Percentiles rank a stretch among this genome's conserved stretches.
phyloP scores from a whole-genome alignment of 2,113 vertebrate genomes.

The Tyto alba region DNA sequence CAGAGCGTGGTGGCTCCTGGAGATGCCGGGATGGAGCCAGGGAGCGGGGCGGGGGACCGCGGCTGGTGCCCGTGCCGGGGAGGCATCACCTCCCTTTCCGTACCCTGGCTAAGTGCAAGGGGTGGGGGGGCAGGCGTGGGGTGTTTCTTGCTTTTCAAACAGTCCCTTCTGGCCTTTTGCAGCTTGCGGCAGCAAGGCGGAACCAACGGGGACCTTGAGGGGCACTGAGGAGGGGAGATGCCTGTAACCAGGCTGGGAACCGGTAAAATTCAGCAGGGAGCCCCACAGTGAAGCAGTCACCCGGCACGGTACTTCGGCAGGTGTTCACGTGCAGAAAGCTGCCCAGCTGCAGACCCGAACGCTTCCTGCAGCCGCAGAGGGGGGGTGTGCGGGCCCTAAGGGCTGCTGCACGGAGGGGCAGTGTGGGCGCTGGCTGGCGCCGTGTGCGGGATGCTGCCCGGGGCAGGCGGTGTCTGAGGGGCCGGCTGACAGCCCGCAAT shows the following conservation, averaged over 20 bases:
- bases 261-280: no score
- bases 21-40: neutral
- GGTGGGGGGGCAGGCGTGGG: neutral
- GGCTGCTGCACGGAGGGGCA: neutral
- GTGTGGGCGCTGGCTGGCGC: neutral
- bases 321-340: no score
- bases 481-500: slow-evolving; percentile 33
- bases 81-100: neutral
- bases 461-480: neutral
- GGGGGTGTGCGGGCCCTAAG: neutral
- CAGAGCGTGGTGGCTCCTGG: rapidly evolving
- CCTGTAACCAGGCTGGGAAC: neutral
- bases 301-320: neutral
- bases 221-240: neutral
- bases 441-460: neutral
- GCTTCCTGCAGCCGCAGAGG: neutral
- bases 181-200: neutral
- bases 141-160: neutral
- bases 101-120: neutral
- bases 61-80: no score
- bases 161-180: no score
- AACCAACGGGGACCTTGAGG: neutral
- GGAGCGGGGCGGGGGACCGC: no score
- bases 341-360: neutral
- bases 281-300: neutral